Base-by-base conservation (phyloP, 2,888 invertebrate genomes). In the Erebia aethiops region DNA sequence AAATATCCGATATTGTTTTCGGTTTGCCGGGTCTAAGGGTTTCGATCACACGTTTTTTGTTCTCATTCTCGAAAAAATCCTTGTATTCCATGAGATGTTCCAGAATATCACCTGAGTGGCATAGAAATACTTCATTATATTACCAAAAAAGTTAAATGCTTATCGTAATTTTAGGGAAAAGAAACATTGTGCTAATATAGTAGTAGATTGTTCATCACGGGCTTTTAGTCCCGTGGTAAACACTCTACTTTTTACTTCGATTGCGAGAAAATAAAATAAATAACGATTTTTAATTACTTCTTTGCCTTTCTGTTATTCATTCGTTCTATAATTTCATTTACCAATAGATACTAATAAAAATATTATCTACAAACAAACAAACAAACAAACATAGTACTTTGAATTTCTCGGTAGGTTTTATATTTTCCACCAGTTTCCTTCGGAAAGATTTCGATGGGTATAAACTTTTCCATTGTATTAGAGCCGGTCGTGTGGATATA, bases 1-100 rank as follows among this genome's bases (percentile, higher is more conserved):
- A 95, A 5, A 96, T 85, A 74, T 95, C 95, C 0, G 94, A 93
- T 7, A 94, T 94, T 62, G 93, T 94, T 84, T 95, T 95, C 1
- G 95, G 94, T 78, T 95, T 95, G 35, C 95, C 96, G 0, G 95
- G 94, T 35, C 96, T 90, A 66, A 92, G 81, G 2, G 94, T 87
- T 75, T 96, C 96, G 69, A 94, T 90, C 1, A 96, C 95, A 51
- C 94, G 88, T 79, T 93, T 93, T n/a, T 86, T 89, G 74, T 89
- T 90, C 79, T 95, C 95, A 9, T 92, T 90, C 0, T 80, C 87
- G 70, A 93, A 84, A 78, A 86, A 93, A 2, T 90, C 84, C 7
- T 87, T 85, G 72, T 88, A 84, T 0, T 84, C 83, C 8, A 76
- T 75, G 11, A 94, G 49, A 71, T 85, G 89, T 2, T 80, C 78